Base-by-base conservation (phyloP, 2,113 vertebrate species). In the Apeltes quadracus region DNA sequence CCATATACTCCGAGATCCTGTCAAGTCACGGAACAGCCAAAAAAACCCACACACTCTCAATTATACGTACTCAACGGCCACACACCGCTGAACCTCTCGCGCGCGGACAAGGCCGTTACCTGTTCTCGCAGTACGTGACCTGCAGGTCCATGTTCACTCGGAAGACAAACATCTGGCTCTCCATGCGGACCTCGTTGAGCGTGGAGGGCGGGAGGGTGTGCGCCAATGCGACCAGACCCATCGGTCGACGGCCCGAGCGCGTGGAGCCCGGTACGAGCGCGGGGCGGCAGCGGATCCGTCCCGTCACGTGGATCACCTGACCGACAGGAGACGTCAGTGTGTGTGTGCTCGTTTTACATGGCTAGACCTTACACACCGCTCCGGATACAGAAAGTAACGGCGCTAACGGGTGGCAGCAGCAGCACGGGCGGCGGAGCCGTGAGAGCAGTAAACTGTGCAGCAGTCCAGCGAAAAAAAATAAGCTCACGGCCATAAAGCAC, bases 1-100 rank as follows among this genome's bases (percentile, higher is more conserved):
- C 96, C 96, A 97, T 97, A 55, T 96, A 96, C 82, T 97, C 95
- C 0, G 94, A 95, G 88, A 97, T 95, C 90, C 96, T 97, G 64
- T 39, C 36, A 20, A 76, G 43, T 66, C 69, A 72, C 36, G 50
- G 55, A 68, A 36, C 20, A 65, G 55, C 14, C 50, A 34, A 58
- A 18, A 54, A n/a, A n/a, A n/a, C n/a, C n/a, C n/a, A 67, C 25
- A 55, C 57, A 48, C 48, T 44, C 27, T 32, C 7, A 27, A 39
- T 59, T 43, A 34, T 43, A 20, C 54, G 15, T 18, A 51, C 50
- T 59, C 38, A 34, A 14, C 22, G n/a, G 20, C 9, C 6, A 9
- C 4, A 55, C 15, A 5, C 1, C 5, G 8, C 3, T 34, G 2
- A 9, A 18, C 9, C 12, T 25, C 27, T 20, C 23, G 55, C 50